Evolutionary conservation across 2,113 vertebrate genomes (phyloP).

Genomic region (Istiophorus platypterus): DNA sequence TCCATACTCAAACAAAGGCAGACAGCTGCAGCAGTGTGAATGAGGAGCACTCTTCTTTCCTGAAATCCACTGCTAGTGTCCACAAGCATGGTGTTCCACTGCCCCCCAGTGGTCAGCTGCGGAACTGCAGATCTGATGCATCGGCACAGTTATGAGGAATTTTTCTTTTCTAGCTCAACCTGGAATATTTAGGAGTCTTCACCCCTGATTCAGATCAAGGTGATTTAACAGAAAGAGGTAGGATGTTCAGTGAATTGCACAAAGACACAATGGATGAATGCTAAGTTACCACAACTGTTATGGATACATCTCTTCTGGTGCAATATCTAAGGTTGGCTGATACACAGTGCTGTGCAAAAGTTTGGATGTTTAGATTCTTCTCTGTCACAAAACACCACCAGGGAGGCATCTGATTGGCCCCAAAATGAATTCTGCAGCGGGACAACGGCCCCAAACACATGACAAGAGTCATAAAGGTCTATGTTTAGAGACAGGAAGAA

Average conservation of each 20-base stretch:
- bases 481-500: too few species aligned
- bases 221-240: too few species aligned
- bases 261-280: too few species aligned
- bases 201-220: neutral
- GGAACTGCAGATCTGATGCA: slow-evolving; percentile 7
- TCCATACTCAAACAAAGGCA: slow-evolving; percentile 16
- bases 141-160: neutral
- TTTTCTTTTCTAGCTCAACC: neutral
- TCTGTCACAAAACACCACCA: too few species aligned
- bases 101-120: slow-evolving; percentile 78
- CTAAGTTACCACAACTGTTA: too few species aligned
- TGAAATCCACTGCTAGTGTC: neutral
- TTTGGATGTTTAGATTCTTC: too few species aligned
- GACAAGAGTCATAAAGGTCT: too few species aligned
- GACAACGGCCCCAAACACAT: neutral
- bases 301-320: too few species aligned
- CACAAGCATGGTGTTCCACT: slow-evolving; percentile 68
- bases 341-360: too few species aligned
- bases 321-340: too few species aligned
- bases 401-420: too few species aligned
- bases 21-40: neutral
- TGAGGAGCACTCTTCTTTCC: neutral
- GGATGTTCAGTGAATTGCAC: too few species aligned
- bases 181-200: neutral
- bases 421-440: neutral